phyloP scores from a whole-genome alignment of 53 echinoderm and acorn worm species.

The Pentamera pediparva region DNA sequence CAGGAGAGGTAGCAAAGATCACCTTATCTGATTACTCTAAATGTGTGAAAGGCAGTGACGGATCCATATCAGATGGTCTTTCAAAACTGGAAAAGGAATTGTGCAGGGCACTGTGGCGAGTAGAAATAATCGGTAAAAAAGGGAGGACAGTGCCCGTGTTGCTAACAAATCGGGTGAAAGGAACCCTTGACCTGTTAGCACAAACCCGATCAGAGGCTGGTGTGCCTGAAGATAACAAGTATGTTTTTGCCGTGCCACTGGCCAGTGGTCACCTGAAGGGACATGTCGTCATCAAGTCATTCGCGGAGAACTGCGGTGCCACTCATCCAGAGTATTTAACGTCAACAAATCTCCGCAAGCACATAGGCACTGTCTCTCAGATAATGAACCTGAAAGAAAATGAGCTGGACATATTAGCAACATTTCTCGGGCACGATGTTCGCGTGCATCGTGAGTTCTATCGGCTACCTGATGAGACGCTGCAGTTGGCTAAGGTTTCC shows the following conservation, averaged over 20 bases:
- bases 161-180: slow-evolving; percentile 46
- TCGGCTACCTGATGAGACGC: slow-evolving; percentile 34
- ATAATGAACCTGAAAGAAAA: slow-evolving; percentile 67
- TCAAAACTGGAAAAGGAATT: slow-evolving; percentile 61
- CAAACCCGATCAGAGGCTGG: slow-evolving; percentile 51
- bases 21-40: slow-evolving; percentile 48
- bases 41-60: slow-evolving; percentile 23
- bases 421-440: slow-evolving; percentile 60
- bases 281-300: slow-evolving; percentile 36
- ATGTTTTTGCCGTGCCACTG: slow-evolving; percentile 47
- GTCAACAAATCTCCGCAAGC: slow-evolving; percentile 62
- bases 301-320: slow-evolving; percentile 47
- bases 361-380: slow-evolving; percentile 60
- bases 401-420: slow-evolving; percentile 61
- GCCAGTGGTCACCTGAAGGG: slow-evolving; percentile 49
- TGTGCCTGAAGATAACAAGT: slow-evolving; percentile 41
- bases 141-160: slow-evolving; percentile 65
- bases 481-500: slow-evolving; percentile 48
- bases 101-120: slow-evolving; percentile 43
- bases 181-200: slow-evolving; percentile 42
- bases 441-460: slow-evolving; percentile 58
- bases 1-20: slow-evolving; percentile 75
- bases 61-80: slow-evolving; percentile 40
- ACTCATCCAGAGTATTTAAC: slow-evolving; percentile 53
- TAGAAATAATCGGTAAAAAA: slow-evolving; percentile 70